Conservation (phyloP, 2,797 vertebrate species). For the Lates japonicus region DNA sequence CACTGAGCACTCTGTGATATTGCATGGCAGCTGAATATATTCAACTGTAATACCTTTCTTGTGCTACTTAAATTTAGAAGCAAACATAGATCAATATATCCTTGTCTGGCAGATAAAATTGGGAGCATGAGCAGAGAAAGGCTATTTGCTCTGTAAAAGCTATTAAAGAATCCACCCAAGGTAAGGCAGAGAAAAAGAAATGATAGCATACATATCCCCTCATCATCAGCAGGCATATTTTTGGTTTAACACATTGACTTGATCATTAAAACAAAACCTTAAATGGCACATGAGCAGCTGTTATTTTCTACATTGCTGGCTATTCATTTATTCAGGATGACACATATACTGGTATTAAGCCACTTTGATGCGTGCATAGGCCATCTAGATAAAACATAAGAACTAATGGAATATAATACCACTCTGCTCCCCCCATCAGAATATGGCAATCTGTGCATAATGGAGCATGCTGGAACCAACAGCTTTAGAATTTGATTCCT, state of each 20-base stretch:
- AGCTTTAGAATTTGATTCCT: constrained; percentile 50
- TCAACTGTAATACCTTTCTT: constrained; percentile 28
- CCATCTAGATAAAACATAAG: constrained; percentile 55
- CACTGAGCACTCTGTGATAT: neutral
- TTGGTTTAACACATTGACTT: neutral
- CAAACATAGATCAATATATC: constrained; percentile 47
- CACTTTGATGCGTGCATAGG: constrained; percentile 32
- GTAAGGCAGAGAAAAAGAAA: neutral
- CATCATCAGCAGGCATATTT: constrained; percentile 8
- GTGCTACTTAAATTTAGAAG: constrained; percentile 30
- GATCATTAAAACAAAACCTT: constrained; percentile 44
- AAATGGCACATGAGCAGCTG: constrained; percentile 24
- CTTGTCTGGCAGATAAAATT: constrained; percentile 40
- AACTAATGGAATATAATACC: constrained; percentile 66
- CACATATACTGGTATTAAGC: constrained; percentile 33
- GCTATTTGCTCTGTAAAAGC: constrained; percentile 34
- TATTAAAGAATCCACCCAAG: constrained; percentile 11
- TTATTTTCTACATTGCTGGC: constrained; percentile 34
- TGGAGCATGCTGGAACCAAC: constrained; percentile 38
- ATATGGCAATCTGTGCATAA: constrained; percentile 54
- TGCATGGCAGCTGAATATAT: constrained; percentile 30
- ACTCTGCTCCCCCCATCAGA: constrained; percentile 21
- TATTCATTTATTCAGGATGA: constrained; percentile 42
- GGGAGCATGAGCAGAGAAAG: constrained; percentile 31
- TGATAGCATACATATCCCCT: neutral